These are phyloP conservation scores for Promerops cafer DNA, from an alignment of 2,113 vertebrate species.

Conservation along the genomic window DNA sequence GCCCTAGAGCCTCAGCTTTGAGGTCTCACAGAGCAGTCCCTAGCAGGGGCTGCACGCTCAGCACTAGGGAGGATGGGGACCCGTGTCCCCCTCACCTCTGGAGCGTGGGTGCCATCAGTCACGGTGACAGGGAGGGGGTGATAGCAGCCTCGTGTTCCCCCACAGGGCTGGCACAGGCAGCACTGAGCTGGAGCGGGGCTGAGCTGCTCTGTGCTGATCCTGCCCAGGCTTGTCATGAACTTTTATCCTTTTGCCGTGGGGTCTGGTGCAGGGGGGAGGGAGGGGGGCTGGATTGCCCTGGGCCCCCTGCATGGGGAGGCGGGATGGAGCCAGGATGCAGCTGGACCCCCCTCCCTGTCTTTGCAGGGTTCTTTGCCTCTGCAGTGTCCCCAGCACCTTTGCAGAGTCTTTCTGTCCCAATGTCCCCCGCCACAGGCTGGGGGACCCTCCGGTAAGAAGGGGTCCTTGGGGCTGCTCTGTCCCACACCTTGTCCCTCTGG, in stretches of 20 bases:
- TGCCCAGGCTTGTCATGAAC: slow-evolving; percentile 56
- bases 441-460: not conserved
- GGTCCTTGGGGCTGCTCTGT: not conserved
- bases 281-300: not conserved
- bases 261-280: not conserved
- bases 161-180: not conserved
- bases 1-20: rapidly evolving
- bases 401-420: not conserved
- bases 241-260: slow-evolving; percentile 40
- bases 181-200: not conserved
- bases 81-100: rapidly evolving
- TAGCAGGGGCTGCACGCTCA: rapidly evolving
- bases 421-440: rapidly evolving
- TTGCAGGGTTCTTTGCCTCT: not conserved
- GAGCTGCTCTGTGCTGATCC: not conserved
- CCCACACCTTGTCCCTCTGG: not conserved
- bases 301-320: not conserved
- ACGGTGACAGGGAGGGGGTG: not conserved
- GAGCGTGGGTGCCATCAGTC: not conserved
- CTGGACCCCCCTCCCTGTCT: not conserved
- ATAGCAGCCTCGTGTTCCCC: rapidly evolving
- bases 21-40: not conserved
- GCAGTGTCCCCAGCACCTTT: not conserved
- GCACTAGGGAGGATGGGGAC: not conserved
- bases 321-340: not conserved